A percentile compares a stretch with the other conserved stretches of the same genome.
Evolutionary conservation across 2,888 invertebrate genomes (phyloP).

Genomic region (Drosophila anomelani): DNA sequence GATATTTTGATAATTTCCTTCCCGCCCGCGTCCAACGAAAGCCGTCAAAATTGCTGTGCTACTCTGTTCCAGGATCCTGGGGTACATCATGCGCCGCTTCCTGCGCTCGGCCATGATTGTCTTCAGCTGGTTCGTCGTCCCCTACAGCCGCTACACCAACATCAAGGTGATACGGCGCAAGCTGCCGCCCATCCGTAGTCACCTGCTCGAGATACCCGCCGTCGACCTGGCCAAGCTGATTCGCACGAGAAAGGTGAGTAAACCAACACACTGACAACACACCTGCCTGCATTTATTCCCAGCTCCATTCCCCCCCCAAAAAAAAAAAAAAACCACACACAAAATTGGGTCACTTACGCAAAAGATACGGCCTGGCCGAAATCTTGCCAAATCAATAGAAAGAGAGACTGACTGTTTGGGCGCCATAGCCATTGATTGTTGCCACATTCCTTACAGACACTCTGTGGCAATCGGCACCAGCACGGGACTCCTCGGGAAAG

Average conservation of each 20-base stretch:
- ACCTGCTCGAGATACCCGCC: conserved; percentile 89
- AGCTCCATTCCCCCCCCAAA: conserved; percentile 6
- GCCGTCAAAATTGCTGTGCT: conserved; percentile 84
- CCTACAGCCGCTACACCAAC: conserved; percentile 85
- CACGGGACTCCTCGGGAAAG: conserved; percentile 3
- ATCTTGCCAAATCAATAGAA: conserved; percentile 62
- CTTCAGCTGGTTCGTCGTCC: conserved; percentile 86
- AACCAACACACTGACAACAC: not conserved
- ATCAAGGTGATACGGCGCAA: conserved; percentile 86
- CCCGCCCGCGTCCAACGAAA: conserved; percentile 66
- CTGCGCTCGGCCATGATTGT: conserved; percentile 87
- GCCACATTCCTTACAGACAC: conserved; percentile 65
- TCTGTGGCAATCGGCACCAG: conserved; percentile 48
- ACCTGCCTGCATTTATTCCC: conserved; percentile 22
- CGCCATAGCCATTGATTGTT: conserved; percentile 38
- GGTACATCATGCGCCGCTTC: conserved; percentile 87
- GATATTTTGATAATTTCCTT: conserved; percentile 30
- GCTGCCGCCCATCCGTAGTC: conserved; percentile 88
- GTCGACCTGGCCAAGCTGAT: conserved; percentile 89
- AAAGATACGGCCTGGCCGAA: conserved; percentile 38
- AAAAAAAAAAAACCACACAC: not conserved
- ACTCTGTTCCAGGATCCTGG: conserved; percentile 86
- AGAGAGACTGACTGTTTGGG: conserved; percentile 17
- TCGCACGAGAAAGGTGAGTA: conserved; percentile 88
- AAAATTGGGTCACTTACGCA: conserved; percentile 48